Evolutionary conservation across 2,888 invertebrate species (phyloP).

Genomic region (Neoascia interrupta): DNA sequence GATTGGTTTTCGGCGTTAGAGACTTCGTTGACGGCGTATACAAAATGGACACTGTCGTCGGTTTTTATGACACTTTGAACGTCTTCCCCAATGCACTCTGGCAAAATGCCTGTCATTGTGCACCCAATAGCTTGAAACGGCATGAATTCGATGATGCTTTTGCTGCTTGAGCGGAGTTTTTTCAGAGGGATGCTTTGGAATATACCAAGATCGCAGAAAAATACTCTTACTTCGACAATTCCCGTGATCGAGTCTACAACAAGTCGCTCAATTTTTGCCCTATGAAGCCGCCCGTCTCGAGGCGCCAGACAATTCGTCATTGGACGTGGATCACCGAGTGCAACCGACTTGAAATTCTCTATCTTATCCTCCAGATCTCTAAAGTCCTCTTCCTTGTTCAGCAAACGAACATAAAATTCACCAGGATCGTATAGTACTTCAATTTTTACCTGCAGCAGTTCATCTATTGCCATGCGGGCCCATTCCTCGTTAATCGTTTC

Average conservation of each 20-base stretch:
- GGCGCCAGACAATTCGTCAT: constrained; percentile 72
- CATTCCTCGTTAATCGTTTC: constrained; percentile 30
- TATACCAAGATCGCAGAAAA: constrained; percentile 46
- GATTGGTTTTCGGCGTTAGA: not conserved
- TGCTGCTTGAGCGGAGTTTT: constrained; percentile 20
- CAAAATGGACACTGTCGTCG: constrained; percentile 21
- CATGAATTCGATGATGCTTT: constrained; percentile 54
- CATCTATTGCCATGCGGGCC: constrained; percentile 28
- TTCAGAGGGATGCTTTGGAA: constrained; percentile 15
- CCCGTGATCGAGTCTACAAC: constrained; percentile 40
- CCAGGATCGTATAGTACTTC: constrained; percentile 8
- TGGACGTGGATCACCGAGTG: constrained; percentile 53
- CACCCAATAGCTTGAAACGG: constrained; percentile 73
- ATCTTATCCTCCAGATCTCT: constrained; percentile 33
- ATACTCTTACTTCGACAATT: constrained; percentile 50
- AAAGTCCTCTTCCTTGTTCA: constrained; percentile 15
- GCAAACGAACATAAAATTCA: constrained; percentile 33
- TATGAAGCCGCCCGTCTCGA: constrained; percentile 66
- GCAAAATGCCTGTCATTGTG: constrained; percentile 70
- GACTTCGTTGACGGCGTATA: constrained; percentile 35
- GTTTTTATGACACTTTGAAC: constrained; percentile 15
- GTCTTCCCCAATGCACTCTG: constrained; percentile 36
- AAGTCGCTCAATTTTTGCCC: constrained; percentile 71
- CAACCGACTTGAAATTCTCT: not conserved
- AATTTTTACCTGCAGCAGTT: constrained; percentile 25